These are phyloP conservation scores for Anthophora plumipes DNA, from an alignment of 2,888 invertebrate species.

Conservation along the genomic window DNA sequence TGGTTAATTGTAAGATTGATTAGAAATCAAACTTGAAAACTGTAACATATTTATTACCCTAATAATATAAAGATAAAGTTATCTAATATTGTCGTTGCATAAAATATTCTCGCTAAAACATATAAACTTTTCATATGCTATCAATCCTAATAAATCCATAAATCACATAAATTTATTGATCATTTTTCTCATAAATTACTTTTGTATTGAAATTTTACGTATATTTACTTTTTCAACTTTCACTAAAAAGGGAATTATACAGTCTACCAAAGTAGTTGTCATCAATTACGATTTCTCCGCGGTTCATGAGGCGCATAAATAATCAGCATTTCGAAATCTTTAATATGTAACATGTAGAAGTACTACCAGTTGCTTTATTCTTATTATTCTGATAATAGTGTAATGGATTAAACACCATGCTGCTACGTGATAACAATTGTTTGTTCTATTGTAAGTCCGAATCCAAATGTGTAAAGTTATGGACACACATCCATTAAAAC, in stretches of 20 bases:
- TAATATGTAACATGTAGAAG: slow-evolving; percentile 25
- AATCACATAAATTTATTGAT: slow-evolving; percentile 16
- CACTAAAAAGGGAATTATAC: slow-evolving; percentile 52
- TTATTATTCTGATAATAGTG: neutral
- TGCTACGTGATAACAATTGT: slow-evolving; percentile 8
- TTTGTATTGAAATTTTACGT: slow-evolving; percentile 7
- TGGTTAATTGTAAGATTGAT: neutral
- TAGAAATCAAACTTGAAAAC: neutral
- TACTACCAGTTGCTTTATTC: neutral
- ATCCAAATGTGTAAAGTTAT: slow-evolving; percentile 8
- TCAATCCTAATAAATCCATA: neutral
- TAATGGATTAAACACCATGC: slow-evolving; percentile 14
- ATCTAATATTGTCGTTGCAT: neutral
- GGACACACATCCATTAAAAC: too few species aligned
- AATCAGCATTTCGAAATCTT: slow-evolving; percentile 65
- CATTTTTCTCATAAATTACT: neutral
- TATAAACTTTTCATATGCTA: neutral
- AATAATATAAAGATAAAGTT: neutral
- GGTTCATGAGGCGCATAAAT: slow-evolving; percentile 61
- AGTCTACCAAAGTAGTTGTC: slow-evolving; percentile 45
- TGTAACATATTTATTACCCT: neutral
- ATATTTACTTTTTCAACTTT: slow-evolving; percentile 51
- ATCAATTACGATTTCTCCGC: slow-evolving; percentile 67
- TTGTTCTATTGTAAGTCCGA: slow-evolving; percentile 12
- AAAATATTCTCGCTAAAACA: neutral